These are phyloP conservation scores for Oxytorus armatus DNA, from an alignment of 2,888 invertebrate genomes.

Conservation along the genomic window DNA sequence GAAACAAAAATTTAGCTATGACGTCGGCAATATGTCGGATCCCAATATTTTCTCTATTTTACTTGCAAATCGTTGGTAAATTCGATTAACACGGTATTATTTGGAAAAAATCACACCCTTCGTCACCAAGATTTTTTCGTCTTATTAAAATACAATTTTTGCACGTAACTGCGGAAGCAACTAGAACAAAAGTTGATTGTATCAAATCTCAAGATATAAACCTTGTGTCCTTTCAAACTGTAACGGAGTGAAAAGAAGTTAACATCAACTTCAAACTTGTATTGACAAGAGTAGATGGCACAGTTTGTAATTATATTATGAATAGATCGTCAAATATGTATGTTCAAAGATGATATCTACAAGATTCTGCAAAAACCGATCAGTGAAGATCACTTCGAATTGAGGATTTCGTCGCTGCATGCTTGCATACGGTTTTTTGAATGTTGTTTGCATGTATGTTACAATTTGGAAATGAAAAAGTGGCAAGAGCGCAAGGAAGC, in stretches of 20 bases:
- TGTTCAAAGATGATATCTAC: slow-evolving; percentile 16
- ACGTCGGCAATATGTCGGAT: slow-evolving; percentile 8
- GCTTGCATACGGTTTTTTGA: too few species aligned
- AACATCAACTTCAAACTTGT: slow-evolving; percentile 7
- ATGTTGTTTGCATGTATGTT: too few species aligned
- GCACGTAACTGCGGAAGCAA: slow-evolving; percentile 19
- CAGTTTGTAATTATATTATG: slow-evolving; percentile 8
- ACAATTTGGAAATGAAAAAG: too few species aligned
- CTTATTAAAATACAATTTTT: neutral
- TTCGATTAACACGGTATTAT: neutral
- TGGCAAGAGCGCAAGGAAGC: too few species aligned
- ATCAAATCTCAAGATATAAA: slow-evolving; percentile 22
- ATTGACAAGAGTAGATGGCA: slow-evolving; percentile 11
- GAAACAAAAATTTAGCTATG: slow-evolving; percentile 12
- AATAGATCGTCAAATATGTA: slow-evolving; percentile 3
- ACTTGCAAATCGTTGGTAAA: neutral
- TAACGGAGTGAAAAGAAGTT: slow-evolving; percentile 1
- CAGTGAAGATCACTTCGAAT: slow-evolving; percentile 40
- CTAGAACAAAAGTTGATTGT: slow-evolving; percentile 12
- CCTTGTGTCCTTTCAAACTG: slow-evolving; percentile 20
- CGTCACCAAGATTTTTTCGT: neutral
- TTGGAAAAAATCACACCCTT: slow-evolving; percentile 11
- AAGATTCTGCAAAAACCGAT: too few species aligned
- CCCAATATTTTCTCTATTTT: slow-evolving; percentile 10
- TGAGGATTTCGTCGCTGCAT: slow-evolving; percentile 25